Evolutionary conservation across 2,888 invertebrate genomes (phyloP), one percentile per base, ranked within the genome.

Genomic region (Cryptocephalus primarius): DNA sequence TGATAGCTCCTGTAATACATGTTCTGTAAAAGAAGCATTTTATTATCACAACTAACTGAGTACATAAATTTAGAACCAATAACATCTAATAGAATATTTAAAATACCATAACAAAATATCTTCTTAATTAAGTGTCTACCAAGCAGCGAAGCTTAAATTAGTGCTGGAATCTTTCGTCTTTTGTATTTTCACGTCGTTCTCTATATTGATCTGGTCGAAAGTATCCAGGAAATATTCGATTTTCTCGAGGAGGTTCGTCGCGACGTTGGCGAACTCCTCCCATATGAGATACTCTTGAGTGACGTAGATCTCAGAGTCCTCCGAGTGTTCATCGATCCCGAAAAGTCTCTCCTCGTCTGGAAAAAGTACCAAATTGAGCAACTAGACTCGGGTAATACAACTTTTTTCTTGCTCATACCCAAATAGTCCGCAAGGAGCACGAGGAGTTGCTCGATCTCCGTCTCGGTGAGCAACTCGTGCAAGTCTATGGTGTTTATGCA

Each of bases 231-330:
- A 71, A 48, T 67, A 64, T 56, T 78, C 74, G 32, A 82, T 72
- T 57, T 77, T 77, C 61, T 85, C 84, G 51, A 87, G 63, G 48
- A 87, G 68, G 58, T 86, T 85, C 38, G 85, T 79, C 1, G 85
- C 86, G 0, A 86, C 85, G 12, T 77, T 75, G 1, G 83, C 82
- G 60, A 87, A 80, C 59, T 85, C 83, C 65, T 86, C 86, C 86
- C 86, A 86, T 9, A 79, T 60, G 38, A 70, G 57, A 54, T 69
- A 71, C 50, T 71, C 70, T 49, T 68, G 66, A 9, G 67, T 67
- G 2, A 65, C 55, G 48, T 63, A 66, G 9, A 70, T 55, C 49
- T 68, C 67, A 43, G 58, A 57, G 47, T 68, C 65, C 49, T 68
- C 66, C 12, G 13, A 13, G 4, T 61, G 71, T 51, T 72, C 71